Evolutionary conservation across 37 sponge, comb jelly and placozoan genomes (phyloP), one percentile per base, ranked within the genome.

Genomic region (Haliclona indistincta): DNA sequence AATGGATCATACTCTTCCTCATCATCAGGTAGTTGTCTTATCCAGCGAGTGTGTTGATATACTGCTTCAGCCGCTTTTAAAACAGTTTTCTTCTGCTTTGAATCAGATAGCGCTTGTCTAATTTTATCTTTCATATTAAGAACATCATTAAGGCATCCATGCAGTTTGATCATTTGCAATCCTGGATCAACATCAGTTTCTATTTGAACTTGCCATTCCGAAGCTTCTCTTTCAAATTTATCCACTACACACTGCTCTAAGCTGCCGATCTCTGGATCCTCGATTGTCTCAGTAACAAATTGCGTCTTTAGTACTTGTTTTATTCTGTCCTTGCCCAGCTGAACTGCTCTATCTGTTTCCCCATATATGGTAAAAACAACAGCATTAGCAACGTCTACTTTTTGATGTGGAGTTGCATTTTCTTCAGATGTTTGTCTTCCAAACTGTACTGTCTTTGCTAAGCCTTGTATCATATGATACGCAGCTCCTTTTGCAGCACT

Each of bases 321-420:
- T 20, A 85, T 0, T 2, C 44, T 37, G 0, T 77, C 35, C n/a
- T 71, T 67, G 33, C 67, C 85, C 51, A 5, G 6, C 1, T 71
- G 47, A 17, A 78, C 74, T 22, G 43, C 39, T 17, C 3, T 38
- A 0, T 77, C 37, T n/a, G 72, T 66, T 52, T 65, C 44, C 34
- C 74, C 85, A 77, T 70, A 78, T 26, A 77, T 54, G n/a, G n/a
- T n/a, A n/a, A n/a, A n/a, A 22, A 5, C 52, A 0, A 85, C 26
- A n/a, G n/a, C n/a, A n/a, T n/a, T n/a, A n/a, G n/a, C n/a, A n/a
- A n/a, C n/a, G n/a, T n/a, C n/a, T 47, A 17, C 28, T 58, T 8
- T 26, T 58, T 58, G 26, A 20, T n/a, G 6, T 58, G 6, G 6
- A 25, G 7, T 26, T 7, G 28, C 60, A 25, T 58, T 26, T 58